These are phyloP conservation scores for Mesorhabditis spiculigera DNA, from an alignment of 2,888 invertebrate species.

Conservation along the genomic window DNA sequence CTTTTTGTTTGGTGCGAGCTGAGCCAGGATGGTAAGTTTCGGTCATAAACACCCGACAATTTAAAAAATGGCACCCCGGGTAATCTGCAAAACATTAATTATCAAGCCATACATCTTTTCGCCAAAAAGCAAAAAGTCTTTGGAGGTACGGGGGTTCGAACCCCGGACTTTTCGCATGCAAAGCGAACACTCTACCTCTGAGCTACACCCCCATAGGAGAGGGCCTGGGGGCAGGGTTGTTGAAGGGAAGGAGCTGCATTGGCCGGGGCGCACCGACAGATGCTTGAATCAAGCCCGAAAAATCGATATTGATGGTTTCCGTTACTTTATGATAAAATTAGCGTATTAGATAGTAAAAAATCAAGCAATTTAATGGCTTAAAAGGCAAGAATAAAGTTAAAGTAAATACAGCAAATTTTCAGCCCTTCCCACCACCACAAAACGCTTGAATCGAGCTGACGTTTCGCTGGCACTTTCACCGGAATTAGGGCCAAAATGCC, in stretches of 20 bases:
- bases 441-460: neutral
- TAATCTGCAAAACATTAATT: no score
- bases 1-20: conserved; percentile 6
- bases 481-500: neutral
- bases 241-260: no score
- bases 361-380: no score
- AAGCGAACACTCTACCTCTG: conserved; percentile 3
- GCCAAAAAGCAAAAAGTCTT: neutral
- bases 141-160: conserved; percentile 5
- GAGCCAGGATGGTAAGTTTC: neutral
- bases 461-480: neutral
- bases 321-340: no score
- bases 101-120: neutral
- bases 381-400: no score
- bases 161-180: conserved; percentile 2
- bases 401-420: neutral
- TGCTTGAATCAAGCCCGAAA: no score
- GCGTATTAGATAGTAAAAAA: no score
- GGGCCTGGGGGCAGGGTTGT: no score
- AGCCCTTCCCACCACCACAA: neutral
- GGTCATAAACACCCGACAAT: neutral
- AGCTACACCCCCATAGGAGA: neutral
- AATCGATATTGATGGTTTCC: no score
- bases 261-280: no score
- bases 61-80: no score